Evolutionary conservation across 1,140 invertebrate genomes (phyloP).

Genomic region (Saxidomus purpurata): DNA sequence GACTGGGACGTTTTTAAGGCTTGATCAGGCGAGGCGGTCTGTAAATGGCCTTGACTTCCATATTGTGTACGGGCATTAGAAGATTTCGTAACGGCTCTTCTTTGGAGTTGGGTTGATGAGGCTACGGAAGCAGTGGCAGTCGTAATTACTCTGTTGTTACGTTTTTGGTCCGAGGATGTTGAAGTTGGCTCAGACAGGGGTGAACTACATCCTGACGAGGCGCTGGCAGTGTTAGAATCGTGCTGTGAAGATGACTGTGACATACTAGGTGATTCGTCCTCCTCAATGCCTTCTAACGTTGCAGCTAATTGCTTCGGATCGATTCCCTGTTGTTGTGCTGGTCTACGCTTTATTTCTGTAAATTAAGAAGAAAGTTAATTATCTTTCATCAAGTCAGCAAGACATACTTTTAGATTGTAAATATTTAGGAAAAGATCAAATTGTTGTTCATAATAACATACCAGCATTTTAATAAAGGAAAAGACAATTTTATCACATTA

Average conservation of each 20-base stretch:
- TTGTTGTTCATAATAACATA: too few relatives aligned
- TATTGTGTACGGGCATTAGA: conserved; percentile 9
- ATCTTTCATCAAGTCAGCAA: too few relatives aligned
- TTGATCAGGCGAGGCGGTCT: conserved; percentile 10
- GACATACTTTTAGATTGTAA: too few relatives aligned
- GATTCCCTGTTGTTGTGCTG: conserved; percentile 71
- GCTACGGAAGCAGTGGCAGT: conserved; percentile 7
- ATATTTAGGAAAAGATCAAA: too few relatives aligned
- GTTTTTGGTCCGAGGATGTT: conserved; percentile 79
- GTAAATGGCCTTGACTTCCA: conserved; percentile 32
- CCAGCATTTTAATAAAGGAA: too few relatives aligned
- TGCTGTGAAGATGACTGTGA: conserved; percentile 83
- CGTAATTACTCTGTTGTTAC: conserved; percentile 14
- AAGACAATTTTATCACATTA: too few relatives aligned
- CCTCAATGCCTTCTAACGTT: conserved; percentile 82
- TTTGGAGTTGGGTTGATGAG: conserved; percentile 20
- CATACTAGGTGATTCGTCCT: conserved; percentile 78
- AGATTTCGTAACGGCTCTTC: not conserved
- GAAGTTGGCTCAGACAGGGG: conserved; percentile 82
- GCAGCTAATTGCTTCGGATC: conserved; percentile 82
- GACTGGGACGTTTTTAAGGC: conserved; percentile 4
- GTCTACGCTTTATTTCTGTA: conserved; percentile 39
- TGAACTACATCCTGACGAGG: conserved; percentile 83
- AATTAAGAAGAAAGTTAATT: not conserved
- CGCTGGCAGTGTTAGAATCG: conserved; percentile 82